Conservation (phyloP, 1,140 invertebrate species). For the Cotesia typhae region DNA sequence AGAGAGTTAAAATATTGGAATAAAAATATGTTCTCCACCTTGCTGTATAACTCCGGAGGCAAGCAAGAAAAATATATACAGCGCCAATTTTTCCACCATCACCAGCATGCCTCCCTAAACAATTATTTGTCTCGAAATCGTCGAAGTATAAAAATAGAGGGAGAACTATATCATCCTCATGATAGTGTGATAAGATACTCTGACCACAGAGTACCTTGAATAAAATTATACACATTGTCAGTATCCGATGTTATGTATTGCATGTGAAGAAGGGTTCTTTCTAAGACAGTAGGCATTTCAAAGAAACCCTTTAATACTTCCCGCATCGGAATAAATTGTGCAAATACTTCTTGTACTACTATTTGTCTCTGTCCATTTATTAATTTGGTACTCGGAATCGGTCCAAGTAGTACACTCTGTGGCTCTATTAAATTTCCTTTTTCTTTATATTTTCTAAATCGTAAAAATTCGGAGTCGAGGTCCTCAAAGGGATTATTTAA, state of each 20-base stretch:
- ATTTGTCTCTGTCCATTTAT: not conserved
- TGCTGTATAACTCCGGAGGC: constrained; percentile 36
- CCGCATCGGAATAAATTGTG: constrained; percentile 21
- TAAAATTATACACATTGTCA: constrained; percentile 11
- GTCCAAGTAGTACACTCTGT: constrained; percentile 20
- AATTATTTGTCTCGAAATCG: constrained; percentile 17
- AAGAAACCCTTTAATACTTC: constrained; percentile 1
- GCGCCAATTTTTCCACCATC: constrained; percentile 43
- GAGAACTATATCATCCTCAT: constrained; percentile 13
- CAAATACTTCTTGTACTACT: constrained; percentile 4
- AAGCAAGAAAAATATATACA: constrained; percentile 42
- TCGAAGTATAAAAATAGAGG: constrained; percentile 31
- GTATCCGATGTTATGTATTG: not conserved
- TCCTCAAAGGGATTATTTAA: constrained; percentile 26
- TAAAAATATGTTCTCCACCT: constrained; percentile 42
- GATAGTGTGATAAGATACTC: not conserved
- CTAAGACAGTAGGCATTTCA: not conserved
- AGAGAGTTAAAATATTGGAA: constrained; percentile 41
- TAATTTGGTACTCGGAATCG: constrained; percentile 3
- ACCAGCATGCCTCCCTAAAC: constrained; percentile 40
- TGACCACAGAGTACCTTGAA: constrained; percentile 28
- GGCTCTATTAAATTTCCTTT: constrained; percentile 23
- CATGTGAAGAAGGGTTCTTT: constrained; percentile 9
- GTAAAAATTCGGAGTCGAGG: constrained; percentile 30
- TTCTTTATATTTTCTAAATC: constrained; percentile 13